Base-by-base conservation (phyloP, 2,888 invertebrate species). In the Prostheceraeus crozeri region DNA sequence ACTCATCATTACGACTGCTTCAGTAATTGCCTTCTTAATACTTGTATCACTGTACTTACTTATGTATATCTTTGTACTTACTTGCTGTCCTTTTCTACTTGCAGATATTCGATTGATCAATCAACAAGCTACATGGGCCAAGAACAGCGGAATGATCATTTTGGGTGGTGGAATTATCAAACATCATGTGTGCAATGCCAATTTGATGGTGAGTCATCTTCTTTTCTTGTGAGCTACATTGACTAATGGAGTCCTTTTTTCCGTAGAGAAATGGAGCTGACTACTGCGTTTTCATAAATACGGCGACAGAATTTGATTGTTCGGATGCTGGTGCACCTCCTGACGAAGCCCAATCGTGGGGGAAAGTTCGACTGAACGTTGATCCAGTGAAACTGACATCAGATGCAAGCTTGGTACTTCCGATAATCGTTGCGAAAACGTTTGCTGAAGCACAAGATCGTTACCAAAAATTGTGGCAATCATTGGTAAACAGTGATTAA, bases 101-200 rank as follows among this genome's bases (percentile, higher is more conserved):
- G 62, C 23, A 83, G 96, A 96, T 79, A 79, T 98, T 60, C 81
- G 85, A 57, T 81, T 88, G 58, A 77, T 99, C 25, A 98, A 98
- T 77, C 84, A 86, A 19, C 89, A 96, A 82, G 87, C 96, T 14
- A 86, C 94, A 8, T 88, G 87, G 74, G 89, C 96, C 0, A 79
- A 83, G 23, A 85, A 89, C 71, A 85, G 88, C n/a, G 98, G 98
- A 10, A 87, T 96, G 83, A 85, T 99, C 35, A 91, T 99, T 63
- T 77, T 96, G 61, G 96, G 96, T 2, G 94, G 94, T 1, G 94
- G 94, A 6, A 79, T 98, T 0, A 82, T 96, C n/a, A 99, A 99
- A 77, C 98, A 99, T 78, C 98, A 99, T 73, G 93, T 96, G 67
- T 93, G 90, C 77, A 99, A 99, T 81, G 94, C 98, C 1, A 99